Conservation (phyloP, 2,888 invertebrate genomes). For the Sinelater perroti region DNA sequence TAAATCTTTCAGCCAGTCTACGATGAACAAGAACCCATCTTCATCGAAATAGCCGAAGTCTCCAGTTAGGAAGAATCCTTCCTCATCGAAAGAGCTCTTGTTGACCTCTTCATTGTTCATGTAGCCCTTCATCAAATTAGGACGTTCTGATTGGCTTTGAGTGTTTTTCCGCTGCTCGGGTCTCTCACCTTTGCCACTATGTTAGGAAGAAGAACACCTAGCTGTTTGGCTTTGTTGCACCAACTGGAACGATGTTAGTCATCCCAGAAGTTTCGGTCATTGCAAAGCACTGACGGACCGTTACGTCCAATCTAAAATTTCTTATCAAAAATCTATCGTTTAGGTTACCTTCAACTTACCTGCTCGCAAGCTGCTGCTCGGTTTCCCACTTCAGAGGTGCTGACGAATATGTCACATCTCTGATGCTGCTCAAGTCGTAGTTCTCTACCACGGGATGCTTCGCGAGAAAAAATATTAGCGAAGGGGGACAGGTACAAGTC, state of each 20-base stretch:
- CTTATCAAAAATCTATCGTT: not conserved
- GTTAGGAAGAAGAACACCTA: conserved; percentile 70
- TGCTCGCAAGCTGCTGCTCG: no score
- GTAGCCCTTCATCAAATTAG: conserved; percentile 66
- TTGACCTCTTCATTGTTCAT: conserved; percentile 62
- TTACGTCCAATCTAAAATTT: not conserved
- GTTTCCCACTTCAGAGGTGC: conserved; percentile 61
- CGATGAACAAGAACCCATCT: conserved; percentile 61
- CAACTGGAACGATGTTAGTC: not conserved
- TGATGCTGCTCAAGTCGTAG: conserved; percentile 60
- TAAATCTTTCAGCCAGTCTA: conserved; percentile 67
- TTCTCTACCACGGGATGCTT: conserved; percentile 60
- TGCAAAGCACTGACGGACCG: conserved; percentile 2
- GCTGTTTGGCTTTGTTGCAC: conserved; percentile 63
- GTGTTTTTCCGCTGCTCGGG: conserved; percentile 59
- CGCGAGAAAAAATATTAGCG: conserved; percentile 63
- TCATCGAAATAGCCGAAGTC: conserved; percentile 65
- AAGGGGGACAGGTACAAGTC: conserved; percentile 68
- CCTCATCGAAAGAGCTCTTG: conserved; percentile 59
- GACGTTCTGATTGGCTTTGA: conserved; percentile 63
- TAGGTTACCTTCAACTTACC: not conserved
- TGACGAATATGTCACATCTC: conserved; percentile 59
- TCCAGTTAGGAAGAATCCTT: conserved; percentile 63
- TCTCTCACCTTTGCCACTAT: conserved; percentile 67
- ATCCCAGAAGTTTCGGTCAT: conserved; percentile 7